Evolutionary conservation across 2,113 vertebrate species (phyloP).

Genomic region (Dromiciops gliroides): DNA sequence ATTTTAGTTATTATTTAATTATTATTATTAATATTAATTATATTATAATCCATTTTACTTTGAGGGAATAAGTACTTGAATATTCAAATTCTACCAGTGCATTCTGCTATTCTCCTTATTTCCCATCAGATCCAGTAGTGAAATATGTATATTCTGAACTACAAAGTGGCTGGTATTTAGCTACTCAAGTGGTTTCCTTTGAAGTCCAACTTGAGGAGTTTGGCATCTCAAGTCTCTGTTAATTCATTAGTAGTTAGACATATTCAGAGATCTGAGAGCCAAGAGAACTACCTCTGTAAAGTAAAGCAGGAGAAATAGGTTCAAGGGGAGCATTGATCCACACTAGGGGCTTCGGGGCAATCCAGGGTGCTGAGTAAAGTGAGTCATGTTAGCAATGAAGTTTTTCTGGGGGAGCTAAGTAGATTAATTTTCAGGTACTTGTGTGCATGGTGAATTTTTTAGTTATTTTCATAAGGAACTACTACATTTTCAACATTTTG

Average conservation of each 20-base stretch:
- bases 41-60: background rate
- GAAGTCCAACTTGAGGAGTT: background rate
- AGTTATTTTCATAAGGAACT: slow-evolving; percentile 11
- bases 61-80: background rate
- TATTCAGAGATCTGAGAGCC: slow-evolving; percentile 33
- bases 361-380: background rate
- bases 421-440: slow-evolving; percentile 40
- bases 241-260: background rate
- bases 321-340: slow-evolving; percentile 19
- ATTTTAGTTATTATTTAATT: too few relatives aligned
- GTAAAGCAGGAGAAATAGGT: background rate
- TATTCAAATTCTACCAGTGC: background rate
- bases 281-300: background rate
- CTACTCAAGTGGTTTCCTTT: slow-evolving; percentile 29
- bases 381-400: slow-evolving; percentile 25
- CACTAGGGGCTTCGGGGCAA: background rate
- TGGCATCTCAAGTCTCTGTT: background rate
- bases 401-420: slow-evolving; percentile 48
- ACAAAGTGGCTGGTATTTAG: background rate
- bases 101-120: background rate
- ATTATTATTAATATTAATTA: too few relatives aligned
- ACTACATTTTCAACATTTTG: slow-evolving; percentile 54
- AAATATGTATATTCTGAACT: background rate
- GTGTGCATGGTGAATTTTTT: slow-evolving; percentile 46
- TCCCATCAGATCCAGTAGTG: background rate